A percentile compares a stretch with the other conserved stretches of the same genome.
Conservation (phyloP, 2,113 vertebrate species). For the Petaurus breviceps region DNA sequence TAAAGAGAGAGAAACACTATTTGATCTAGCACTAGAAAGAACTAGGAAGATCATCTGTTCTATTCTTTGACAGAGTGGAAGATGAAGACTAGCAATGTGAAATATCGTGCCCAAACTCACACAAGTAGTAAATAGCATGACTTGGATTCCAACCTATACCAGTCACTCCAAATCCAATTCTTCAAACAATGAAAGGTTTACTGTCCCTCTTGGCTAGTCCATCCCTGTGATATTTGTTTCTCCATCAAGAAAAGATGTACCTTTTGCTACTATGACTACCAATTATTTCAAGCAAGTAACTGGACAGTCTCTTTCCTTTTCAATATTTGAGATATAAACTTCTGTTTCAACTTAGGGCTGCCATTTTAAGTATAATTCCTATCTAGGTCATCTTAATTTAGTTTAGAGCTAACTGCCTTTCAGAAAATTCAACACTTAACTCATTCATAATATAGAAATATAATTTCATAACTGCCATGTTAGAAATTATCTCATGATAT, state of each 20-base stretch:
- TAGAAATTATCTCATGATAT: background rate
- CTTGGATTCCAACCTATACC: background rate
- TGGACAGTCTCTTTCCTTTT: conserved; percentile 53
- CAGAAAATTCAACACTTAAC: background rate
- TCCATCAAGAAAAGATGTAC: conserved; percentile 50
- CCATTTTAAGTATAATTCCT: conserved; percentile 2
- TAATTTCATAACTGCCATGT: conserved; percentile 21
- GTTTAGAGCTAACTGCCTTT: background rate
- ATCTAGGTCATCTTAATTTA: background rate
- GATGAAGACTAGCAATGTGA: background rate
- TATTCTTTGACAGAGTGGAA: background rate
- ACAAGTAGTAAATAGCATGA: background rate
- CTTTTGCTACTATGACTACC: conserved; percentile 63
- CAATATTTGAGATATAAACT: conserved; percentile 2
- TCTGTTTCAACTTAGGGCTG: background rate
- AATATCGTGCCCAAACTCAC: background rate
- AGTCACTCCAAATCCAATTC: background rate
- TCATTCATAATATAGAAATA: conserved; percentile 25
- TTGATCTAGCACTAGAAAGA: background rate
- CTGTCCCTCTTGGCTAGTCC: background rate
- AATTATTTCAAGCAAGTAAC: conserved; percentile 38
- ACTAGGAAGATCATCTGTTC: background rate
- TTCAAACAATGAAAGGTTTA: background rate
- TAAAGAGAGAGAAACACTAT: background rate
- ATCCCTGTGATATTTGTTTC: conserved; percentile 5